These are phyloP conservation scores for Equus quagga DNA, from an alignment of 2,113 vertebrate species.

Conservation along the genomic window DNA sequence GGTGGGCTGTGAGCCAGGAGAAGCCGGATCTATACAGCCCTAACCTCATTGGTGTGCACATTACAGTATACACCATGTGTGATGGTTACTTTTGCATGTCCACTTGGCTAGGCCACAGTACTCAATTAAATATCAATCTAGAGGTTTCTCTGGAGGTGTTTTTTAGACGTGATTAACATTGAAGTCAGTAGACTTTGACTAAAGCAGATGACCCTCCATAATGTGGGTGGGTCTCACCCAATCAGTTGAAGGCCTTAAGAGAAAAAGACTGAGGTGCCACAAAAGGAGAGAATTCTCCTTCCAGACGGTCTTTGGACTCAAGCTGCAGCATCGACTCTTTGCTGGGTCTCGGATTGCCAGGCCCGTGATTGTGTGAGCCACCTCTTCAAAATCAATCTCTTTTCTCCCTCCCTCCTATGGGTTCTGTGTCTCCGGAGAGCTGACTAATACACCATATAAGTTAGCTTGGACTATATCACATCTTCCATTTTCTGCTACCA, in stretches of 20 bases:
- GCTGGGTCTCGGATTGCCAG: neutral
- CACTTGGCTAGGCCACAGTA: neutral
- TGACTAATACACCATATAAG: accelerated
- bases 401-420: neutral
- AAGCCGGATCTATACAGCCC: neutral
- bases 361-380: accelerated
- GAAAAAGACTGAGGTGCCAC: neutral
- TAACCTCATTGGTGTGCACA: accelerated
- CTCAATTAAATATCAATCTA: neutral
- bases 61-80: accelerated
- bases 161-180: neutral
- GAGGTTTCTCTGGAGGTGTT: neutral
- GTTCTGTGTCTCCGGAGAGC: neutral
- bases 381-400: no score
- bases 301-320: accelerated
- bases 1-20: no score
- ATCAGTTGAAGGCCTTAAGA: neutral
- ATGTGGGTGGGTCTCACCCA: neutral
- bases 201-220: no score
- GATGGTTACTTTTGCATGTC: no score
- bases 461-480: neutral
- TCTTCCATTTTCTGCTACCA: neutral
- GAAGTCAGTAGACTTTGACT: neutral
- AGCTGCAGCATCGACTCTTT: neutral
- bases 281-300: neutral